A percentile compares a stretch with the other conserved stretches of the same genome.
Evolutionary conservation across 2,797 vertebrate species (phyloP).

Genomic region (Sparidentex hasta): DNA sequence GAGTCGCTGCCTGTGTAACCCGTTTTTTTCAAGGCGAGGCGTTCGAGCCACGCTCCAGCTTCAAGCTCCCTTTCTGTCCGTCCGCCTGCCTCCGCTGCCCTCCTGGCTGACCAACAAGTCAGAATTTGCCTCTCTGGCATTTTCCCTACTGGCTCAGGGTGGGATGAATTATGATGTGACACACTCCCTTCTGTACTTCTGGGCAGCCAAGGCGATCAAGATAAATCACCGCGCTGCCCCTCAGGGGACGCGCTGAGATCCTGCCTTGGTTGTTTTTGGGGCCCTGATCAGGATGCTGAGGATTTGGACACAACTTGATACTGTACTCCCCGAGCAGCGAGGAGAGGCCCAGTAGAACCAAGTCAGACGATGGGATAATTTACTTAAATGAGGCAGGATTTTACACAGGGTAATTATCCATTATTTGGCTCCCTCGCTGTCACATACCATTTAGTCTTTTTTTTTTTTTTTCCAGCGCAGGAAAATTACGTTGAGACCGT

Average conservation of each 20-base stretch:
- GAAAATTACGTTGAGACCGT: slow-evolving; percentile 48
- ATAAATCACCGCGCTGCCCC: slow-evolving; percentile 74
- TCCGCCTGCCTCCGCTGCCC: slow-evolving; percentile 38
- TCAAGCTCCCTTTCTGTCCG: slow-evolving; percentile 23
- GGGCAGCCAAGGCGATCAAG: slow-evolving; percentile 72
- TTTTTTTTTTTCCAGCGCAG: slow-evolving; percentile 31
- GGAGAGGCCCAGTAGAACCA: slow-evolving; percentile 39
- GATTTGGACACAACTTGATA: slow-evolving; percentile 64
- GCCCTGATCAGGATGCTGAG: slow-evolving; percentile 63
- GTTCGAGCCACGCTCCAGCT: slow-evolving; percentile 10
- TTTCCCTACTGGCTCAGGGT: slow-evolving; percentile 66
- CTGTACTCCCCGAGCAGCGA: slow-evolving; percentile 47
- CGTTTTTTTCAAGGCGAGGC: slow-evolving; percentile 23
- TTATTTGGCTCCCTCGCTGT: slow-evolving; percentile 56
- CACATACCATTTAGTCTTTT: slow-evolving; percentile 58
- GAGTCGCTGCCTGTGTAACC: slow-evolving; percentile 11
- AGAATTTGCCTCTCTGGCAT: slow-evolving; percentile 75
- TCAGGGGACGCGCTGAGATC: slow-evolving; percentile 64
- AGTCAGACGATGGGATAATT: slow-evolving; percentile 58
- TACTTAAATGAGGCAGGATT: slow-evolving; percentile 56
- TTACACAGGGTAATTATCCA: slow-evolving; percentile 61
- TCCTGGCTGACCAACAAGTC: slow-evolving; percentile 67
- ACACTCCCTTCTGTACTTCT: slow-evolving; percentile 75
- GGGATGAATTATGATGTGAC: slow-evolving; percentile 81
- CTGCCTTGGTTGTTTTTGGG: slow-evolving; percentile 71